Evolutionary conservation across 2,113 vertebrate genomes (phyloP).

Genomic region (Pedetes capensis): DNA sequence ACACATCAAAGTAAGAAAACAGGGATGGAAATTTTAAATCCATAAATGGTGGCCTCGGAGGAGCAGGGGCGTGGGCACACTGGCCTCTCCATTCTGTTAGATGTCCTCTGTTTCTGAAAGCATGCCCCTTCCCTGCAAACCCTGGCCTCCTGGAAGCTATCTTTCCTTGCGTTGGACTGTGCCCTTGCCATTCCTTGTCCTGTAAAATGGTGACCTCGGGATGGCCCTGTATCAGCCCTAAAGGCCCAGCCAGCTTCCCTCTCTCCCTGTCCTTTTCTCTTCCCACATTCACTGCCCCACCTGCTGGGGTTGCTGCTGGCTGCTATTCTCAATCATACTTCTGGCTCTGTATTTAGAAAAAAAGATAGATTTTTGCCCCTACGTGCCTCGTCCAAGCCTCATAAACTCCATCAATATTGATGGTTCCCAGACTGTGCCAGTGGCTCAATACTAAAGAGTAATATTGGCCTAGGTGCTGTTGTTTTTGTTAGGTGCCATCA

Average conservation of each 20-base stretch:
- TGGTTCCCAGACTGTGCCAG: background rate
- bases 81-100: background rate
- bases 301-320: too few species aligned
- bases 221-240: background rate
- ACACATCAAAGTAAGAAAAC: background rate
- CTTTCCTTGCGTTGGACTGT: fast-evolving
- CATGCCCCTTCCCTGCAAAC: background rate
- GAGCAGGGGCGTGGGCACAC: background rate
- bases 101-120: background rate
- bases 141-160: background rate
- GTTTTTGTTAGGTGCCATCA: too few species aligned
- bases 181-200: too few species aligned
- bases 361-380: background rate
- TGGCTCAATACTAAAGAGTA: background rate
- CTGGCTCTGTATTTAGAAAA: background rate
- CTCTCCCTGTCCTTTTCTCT: background rate
- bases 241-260: background rate
- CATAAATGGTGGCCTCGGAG: background rate
- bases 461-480: too few species aligned
- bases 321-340: background rate
- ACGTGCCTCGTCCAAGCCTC: background rate
- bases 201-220: background rate
- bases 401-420: background rate
- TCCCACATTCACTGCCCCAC: background rate
- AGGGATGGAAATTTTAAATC: background rate